phyloP scores from a whole-genome alignment of 2,113 vertebrate species.

The Myrmecophaga tridactyla region DNA sequence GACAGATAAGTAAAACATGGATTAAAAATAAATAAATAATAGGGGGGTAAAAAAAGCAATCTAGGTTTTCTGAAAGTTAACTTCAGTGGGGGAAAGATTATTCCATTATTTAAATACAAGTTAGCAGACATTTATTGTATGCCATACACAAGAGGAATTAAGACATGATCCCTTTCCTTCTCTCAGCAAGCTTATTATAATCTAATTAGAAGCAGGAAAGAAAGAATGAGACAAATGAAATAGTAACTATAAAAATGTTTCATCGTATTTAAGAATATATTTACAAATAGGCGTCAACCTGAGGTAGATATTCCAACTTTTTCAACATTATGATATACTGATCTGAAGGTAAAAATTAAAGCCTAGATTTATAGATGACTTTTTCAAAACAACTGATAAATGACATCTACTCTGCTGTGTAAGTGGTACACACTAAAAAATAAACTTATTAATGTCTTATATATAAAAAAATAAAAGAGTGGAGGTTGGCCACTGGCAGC shows the following conservation, averaged over 20 bases:
- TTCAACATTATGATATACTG: background rate
- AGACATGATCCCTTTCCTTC: background rate
- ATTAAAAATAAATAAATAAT: too few relatives aligned
- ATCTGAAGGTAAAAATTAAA: background rate
- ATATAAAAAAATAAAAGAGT: background rate
- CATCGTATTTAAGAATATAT: too few relatives aligned
- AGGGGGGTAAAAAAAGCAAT: too few relatives aligned
- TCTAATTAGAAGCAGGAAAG: background rate
- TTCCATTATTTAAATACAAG: background rate
- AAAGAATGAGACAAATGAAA: background rate
- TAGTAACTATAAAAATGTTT: background rate
- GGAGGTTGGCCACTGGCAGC: too few relatives aligned
- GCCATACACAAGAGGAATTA: background rate
- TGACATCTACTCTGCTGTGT: background rate
- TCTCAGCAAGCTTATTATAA: background rate
- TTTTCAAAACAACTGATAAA: background rate
- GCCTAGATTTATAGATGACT: background rate
- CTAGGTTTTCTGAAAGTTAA: background rate
- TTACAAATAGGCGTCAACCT: background rate
- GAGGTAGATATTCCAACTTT: background rate
- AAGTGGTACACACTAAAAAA: background rate
- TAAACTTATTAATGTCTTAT: background rate
- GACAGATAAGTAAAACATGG: too few relatives aligned
- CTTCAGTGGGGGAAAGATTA: background rate
- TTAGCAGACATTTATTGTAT: background rate